A percentile compares a stretch with the other conserved stretches of the same genome.
Conservation (phyloP, 2,888 invertebrate species). For the Drosophila vallismaia region DNA sequence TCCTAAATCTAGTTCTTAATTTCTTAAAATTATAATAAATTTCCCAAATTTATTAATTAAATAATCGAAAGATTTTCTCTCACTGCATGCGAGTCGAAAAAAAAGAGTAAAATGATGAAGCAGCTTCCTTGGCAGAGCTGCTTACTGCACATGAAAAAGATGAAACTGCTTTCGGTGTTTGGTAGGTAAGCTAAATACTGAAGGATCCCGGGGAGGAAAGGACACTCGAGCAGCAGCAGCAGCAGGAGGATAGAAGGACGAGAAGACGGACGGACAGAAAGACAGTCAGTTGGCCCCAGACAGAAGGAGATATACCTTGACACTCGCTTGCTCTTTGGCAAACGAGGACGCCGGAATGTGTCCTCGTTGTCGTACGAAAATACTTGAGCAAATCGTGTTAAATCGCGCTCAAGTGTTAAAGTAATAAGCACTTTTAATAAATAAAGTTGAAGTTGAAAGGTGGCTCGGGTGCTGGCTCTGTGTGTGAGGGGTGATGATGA, state of each 20-base stretch:
- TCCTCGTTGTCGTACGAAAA: constrained; percentile 61
- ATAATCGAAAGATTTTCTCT: constrained; percentile 9
- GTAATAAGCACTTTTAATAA: constrained; percentile 80
- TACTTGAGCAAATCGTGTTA: constrained; percentile 80
- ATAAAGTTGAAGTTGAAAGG: constrained; percentile 72
- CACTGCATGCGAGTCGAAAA: constrained; percentile 20
- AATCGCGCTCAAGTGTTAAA: constrained; percentile 79
- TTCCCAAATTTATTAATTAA: neutral
- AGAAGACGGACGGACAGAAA: constrained; percentile 19
- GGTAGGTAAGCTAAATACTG: constrained; percentile 49
- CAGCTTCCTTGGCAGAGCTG: constrained; percentile 41
- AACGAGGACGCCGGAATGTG: constrained; percentile 50
- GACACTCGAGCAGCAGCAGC: constrained; percentile 14
- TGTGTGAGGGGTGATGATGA: neutral
- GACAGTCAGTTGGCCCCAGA: constrained; percentile 34
- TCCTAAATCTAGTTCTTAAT: neutral
- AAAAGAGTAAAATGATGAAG: constrained; percentile 73
- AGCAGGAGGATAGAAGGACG: constrained; percentile 15
- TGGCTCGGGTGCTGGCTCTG: neutral
- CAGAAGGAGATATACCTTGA: constrained; percentile 53
- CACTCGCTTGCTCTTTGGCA: constrained; percentile 44
- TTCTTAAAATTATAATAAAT: neutral
- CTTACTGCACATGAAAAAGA: constrained; percentile 70
- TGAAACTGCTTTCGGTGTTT: constrained; percentile 61
- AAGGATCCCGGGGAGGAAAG: constrained; percentile 19